Evolutionary conservation across 2,888 invertebrate species (phyloP).

Genomic region (Drosophila kuntzei): DNA sequence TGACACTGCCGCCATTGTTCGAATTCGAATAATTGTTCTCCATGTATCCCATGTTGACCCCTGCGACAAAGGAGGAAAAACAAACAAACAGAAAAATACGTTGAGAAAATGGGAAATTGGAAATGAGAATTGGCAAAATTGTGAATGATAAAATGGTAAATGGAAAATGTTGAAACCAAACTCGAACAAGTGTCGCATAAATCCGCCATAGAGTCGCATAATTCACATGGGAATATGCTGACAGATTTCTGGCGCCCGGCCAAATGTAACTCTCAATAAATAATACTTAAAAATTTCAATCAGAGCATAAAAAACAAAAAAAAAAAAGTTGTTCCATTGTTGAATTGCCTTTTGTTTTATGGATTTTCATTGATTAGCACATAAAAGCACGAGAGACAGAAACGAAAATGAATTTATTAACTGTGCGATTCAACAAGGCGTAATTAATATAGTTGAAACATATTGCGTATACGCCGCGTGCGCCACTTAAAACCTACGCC

Average conservation of each 20-base stretch:
- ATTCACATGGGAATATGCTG: conserved; percentile 43
- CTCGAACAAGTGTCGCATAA: conserved; percentile 57
- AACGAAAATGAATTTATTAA: conserved; percentile 61
- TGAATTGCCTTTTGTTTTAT: conserved; percentile 22
- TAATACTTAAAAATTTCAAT: conserved; percentile 40
- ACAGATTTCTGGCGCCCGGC: conserved; percentile 49
- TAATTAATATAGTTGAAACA: conserved; percentile 69
- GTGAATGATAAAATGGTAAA: conserved; percentile 6
- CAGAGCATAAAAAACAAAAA: conserved; percentile 10
- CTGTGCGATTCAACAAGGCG: conserved; percentile 57
- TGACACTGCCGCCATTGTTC: conserved; percentile 97
- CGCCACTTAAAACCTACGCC: conserved; percentile 63
- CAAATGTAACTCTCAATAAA: conserved; percentile 39
- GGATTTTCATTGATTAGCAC: conserved; percentile 55
- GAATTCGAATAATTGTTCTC: conserved; percentile 97
- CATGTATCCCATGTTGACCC: conserved; percentile 95
- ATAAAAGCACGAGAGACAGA: conserved; percentile 48
- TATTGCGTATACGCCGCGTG: conserved; percentile 63
- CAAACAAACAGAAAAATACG: background rate
- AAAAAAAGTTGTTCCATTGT: conserved; percentile 5
- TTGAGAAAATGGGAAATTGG: conserved; percentile 22
- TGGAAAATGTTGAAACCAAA: conserved; percentile 11
- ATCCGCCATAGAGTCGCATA: conserved; percentile 51
- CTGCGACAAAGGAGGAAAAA: conserved; percentile 85
- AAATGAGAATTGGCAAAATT: conserved; percentile 17